Percentiles rank a stretch among this genome's conserved stretches.
These are phyloP conservation scores for Adelosebastes latens DNA, from an alignment of 2,797 vertebrate species.

Conservation along the genomic window DNA sequence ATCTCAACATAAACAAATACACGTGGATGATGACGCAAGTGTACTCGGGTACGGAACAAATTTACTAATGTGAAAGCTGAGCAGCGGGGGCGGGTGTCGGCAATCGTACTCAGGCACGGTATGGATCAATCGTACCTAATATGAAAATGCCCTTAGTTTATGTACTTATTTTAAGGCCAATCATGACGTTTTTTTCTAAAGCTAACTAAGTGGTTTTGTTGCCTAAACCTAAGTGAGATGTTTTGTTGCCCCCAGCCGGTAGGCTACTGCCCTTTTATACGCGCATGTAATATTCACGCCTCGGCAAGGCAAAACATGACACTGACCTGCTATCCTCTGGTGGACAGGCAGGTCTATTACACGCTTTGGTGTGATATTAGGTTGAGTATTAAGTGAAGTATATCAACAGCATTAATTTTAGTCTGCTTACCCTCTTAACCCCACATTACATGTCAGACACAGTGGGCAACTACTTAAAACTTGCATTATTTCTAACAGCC, in stretches of 20 bases:
- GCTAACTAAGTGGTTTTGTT: background rate
- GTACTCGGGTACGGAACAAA: too few species aligned
- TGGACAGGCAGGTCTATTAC: background rate
- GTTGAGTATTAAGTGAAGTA: background rate
- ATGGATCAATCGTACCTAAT: fast-evolving
- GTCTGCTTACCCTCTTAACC: background rate
- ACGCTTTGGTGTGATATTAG: background rate
- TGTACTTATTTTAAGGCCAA: background rate
- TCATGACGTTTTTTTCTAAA: background rate
- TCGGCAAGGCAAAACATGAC: background rate
- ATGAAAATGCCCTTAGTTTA: background rate
- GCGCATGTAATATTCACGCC: too few species aligned
- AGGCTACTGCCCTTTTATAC: too few species aligned
- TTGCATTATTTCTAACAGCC: too few species aligned
- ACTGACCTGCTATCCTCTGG: too few species aligned
- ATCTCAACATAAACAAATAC: too few species aligned
- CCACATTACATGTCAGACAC: background rate
- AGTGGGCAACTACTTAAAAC: too few species aligned
- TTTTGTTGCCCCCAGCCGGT: too few species aligned
- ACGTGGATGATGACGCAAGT: too few species aligned
- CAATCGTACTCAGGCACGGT: fast-evolving
- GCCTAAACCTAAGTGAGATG: too few species aligned
- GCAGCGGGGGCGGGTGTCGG: too few species aligned
- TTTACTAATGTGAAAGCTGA: too few species aligned
- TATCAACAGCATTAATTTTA: background rate